Conservation (phyloP, 2,888 invertebrate species). For the Drosophila planitibia region DNA sequence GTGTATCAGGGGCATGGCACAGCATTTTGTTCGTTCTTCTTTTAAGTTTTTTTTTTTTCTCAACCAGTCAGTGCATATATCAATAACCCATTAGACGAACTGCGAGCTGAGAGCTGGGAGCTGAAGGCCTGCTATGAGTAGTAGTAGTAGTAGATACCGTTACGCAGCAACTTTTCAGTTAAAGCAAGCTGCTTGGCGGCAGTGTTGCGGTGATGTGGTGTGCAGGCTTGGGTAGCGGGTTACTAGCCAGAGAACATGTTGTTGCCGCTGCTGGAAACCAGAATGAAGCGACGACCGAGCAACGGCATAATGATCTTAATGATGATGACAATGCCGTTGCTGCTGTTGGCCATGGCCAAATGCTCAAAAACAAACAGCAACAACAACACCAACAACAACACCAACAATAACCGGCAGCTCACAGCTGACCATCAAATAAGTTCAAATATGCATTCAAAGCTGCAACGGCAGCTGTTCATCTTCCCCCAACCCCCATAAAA, state of each 20-base stretch:
- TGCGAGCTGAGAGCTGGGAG: slow-evolving; percentile 8
- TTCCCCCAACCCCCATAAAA: background rate
- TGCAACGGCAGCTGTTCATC: slow-evolving; percentile 22
- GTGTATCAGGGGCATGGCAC: slow-evolving; percentile 36
- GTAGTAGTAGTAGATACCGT: slow-evolving; percentile 69
- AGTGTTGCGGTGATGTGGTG: slow-evolving; percentile 17
- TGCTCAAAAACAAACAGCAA: slow-evolving; percentile 14
- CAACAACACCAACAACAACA: slow-evolving; percentile 18
- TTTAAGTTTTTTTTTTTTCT: slow-evolving; percentile 12
- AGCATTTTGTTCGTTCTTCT: slow-evolving; percentile 21
- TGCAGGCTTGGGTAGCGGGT: slow-evolving; percentile 31
- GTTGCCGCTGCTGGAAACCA: slow-evolving; percentile 54
- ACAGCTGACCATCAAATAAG: slow-evolving; percentile 55
- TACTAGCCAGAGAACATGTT: slow-evolving; percentile 60
- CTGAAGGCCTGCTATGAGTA: slow-evolving; percentile 36
- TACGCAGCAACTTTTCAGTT: slow-evolving; percentile 72
- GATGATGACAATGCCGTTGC: slow-evolving; percentile 50
- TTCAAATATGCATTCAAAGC: slow-evolving; percentile 47
- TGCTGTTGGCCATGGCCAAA: slow-evolving; percentile 21
- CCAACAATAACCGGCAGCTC: slow-evolving; percentile 16
- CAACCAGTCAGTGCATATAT: slow-evolving; percentile 56
- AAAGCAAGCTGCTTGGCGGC: slow-evolving; percentile 6
- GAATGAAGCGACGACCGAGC: slow-evolving; percentile 48
- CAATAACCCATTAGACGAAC: slow-evolving; percentile 69
- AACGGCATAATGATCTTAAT: slow-evolving; percentile 57